Evolutionary conservation across 2,113 vertebrate species (phyloP), one percentile per base, ranked within the genome.

Genomic region (Triplophysa dalaica): DNA sequence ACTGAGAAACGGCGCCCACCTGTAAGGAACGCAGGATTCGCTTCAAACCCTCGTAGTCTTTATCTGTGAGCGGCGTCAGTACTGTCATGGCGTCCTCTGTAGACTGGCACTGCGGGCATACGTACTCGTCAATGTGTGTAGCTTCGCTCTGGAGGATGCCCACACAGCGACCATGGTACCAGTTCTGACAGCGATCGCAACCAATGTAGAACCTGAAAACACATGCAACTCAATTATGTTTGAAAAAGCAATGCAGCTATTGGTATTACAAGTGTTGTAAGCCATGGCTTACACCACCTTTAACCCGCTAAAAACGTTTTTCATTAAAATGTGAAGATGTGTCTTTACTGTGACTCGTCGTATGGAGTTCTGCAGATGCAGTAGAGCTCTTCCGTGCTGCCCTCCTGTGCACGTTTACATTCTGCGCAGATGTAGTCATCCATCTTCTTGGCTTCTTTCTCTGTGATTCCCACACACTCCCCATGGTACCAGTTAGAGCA

Each of bases 401-500:
- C 96, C 90, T 99, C 97, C 93, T 99, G 98, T 87, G 96, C 96
- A 77, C 95, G 94, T 90, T 98, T 98, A 92, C 98, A 99, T 92
- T 97, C 98, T 84, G 94, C 95, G 86, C 98, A 99, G 93, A 99
- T 98, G 93, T 98, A 99, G 94, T 98, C 98, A 92, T 98, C 98
- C 94, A 99, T 91, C 95, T 98, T 98, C 94, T 98, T 97, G 90
- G 98, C 98, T 90, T 99, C 97, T 91, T 98, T 98, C 93, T 99
- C 98, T 41, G 98, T 98, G 94, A 99, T 97, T 85, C 97, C 97
- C 86, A 99, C 98, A 87, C 98, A 99, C 76, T 95, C 96, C 74
- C 98, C 98, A 82, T 99, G 98, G 93, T 97, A 99, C 98, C 98
- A 99, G 95, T 99, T 99, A 92, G 97, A 97, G 94, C 98, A 99